These are phyloP conservation scores for Odontocolon sp. DNA, from an alignment of 2,888 invertebrate species.

Conservation along the genomic window DNA sequence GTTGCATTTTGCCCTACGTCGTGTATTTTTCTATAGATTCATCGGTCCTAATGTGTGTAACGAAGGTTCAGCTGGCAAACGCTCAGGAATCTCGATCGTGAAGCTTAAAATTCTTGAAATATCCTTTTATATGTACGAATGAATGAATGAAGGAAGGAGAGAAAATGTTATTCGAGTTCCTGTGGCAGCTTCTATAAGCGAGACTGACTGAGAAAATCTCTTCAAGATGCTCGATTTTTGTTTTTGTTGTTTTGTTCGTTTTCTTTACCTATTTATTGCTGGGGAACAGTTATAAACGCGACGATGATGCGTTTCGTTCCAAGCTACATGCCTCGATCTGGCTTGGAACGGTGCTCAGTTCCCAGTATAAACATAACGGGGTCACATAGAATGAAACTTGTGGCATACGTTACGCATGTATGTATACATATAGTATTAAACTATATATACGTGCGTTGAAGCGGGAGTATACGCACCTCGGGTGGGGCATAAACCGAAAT, in stretches of 20 bases:
- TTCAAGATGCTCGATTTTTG: no score
- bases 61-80: background rate
- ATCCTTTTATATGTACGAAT: background rate
- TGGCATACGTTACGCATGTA: background rate
- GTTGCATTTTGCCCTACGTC: background rate
- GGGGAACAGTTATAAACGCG: background rate
- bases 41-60: background rate
- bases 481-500: constrained; percentile 56
- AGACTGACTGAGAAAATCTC: no score
- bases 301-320: background rate
- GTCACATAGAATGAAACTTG: constrained; percentile 17
- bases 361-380: constrained; percentile 30
- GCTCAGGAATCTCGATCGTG: background rate
- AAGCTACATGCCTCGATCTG: constrained; percentile 1
- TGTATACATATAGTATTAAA: background rate
- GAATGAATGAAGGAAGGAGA: background rate
- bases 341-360: background rate
- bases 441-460: constrained; percentile 21
- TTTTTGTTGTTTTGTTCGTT: no score
- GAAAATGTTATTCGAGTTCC: background rate
- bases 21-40: constrained; percentile 13
- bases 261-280: background rate
- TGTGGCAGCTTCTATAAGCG: background rate
- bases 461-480: constrained; percentile 33
- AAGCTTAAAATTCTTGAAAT: constrained; percentile 14